These are phyloP conservation scores for Antedon mediterranea DNA, from an alignment of 53 echinoderm and acorn worm species.

Conservation along the genomic window DNA sequence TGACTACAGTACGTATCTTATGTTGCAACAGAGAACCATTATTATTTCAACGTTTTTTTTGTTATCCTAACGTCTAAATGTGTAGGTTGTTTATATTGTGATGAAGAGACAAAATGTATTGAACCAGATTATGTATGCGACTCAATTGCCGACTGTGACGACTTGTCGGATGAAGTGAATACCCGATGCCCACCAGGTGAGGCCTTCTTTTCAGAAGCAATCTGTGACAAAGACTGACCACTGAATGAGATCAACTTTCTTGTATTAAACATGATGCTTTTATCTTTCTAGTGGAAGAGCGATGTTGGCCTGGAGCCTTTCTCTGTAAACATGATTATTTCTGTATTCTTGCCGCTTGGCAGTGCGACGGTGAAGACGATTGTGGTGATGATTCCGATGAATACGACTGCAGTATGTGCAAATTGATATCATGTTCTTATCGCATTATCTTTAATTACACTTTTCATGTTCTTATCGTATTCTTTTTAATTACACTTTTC, in stretches of 20 bases:
- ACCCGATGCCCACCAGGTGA: slow-evolving; percentile 51
- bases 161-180: slow-evolving; percentile 43
- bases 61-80: not conserved
- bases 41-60: not conserved
- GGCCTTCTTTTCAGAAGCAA: not conserved
- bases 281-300: slow-evolving; percentile 32
- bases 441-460: too few species aligned
- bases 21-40: too few species aligned
- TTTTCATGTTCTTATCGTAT: too few species aligned
- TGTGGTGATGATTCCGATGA: slow-evolving; percentile 86
- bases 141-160: slow-evolving; percentile 61
- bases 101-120: slow-evolving; percentile 24
- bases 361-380: slow-evolving; percentile 70
- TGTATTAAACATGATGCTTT: too few species aligned
- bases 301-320: slow-evolving; percentile 64
- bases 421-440: too few species aligned
- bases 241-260: too few species aligned
- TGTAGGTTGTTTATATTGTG: slow-evolving; percentile 51
- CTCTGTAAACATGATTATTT: slow-evolving; percentile 48
- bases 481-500: too few species aligned
- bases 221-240: too few species aligned
- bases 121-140: slow-evolving; percentile 56
- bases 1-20: too few species aligned
- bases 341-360: slow-evolving; percentile 49
- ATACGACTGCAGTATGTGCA: slow-evolving; percentile 41